Evolutionary conservation across 2,888 invertebrate species (phyloP), one percentile per base, ranked within the genome.

Genomic region (Macropis europaea): DNA sequence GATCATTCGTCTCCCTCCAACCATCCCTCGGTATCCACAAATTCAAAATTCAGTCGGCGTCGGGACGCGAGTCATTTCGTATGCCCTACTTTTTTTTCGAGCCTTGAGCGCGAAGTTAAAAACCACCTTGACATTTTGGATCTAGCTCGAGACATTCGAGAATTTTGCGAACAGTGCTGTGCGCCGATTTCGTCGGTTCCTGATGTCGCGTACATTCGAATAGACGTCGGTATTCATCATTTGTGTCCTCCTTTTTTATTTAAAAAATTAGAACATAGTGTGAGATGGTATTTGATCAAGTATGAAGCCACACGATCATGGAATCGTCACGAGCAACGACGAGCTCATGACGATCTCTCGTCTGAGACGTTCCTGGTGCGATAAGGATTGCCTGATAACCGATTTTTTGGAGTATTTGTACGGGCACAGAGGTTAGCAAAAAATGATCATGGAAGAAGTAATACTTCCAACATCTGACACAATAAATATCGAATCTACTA

Each of bases 391-490:
- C 71, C 77, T 90, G 19, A 89, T 91, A 67, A 86, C 89, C 2
- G 90, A 92, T 54, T 92, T 92, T 79, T 82, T 92, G 50, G 85
- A 89, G 75, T 91, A 91, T 82, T 84, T 92, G 22, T 90, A 91
- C 17, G 89, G 90, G 17, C 89, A 91, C 85, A 91, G 92, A 91
- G 92, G 92, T 92, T 79, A 85, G 82, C 71, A 28, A 24, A 19
- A 2, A 17, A 43, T n/a, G 2, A 62, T 7, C 13, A n/a, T 5
- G 26, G 11, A n/a, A n/a, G n/a, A n/a, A n/a, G n/a, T n/a, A n/a
- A n/a, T n/a, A n/a, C n/a, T n/a, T n/a, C n/a, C n/a, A n/a, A n/a
- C n/a, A n/a, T n/a, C n/a, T n/a, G n/a, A n/a, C n/a, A n/a, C n/a
- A n/a, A n/a, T n/a, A n/a, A n/a, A n/a, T n/a, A n/a, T n/a, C n/a